phyloP scores from a whole-genome alignment of 2,797 vertebrate genomes.

The Halcyon badia region DNA sequence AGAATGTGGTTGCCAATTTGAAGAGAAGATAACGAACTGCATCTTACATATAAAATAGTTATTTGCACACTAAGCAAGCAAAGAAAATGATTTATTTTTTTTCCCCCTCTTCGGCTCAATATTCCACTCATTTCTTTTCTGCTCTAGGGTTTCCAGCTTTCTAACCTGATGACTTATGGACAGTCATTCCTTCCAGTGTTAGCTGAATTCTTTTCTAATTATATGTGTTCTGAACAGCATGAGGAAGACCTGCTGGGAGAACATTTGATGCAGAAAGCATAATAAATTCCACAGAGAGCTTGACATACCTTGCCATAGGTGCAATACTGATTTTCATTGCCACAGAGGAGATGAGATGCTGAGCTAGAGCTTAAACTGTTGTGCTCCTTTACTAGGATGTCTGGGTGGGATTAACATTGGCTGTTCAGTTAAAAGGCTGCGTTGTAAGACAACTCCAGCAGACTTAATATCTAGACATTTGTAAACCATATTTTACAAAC shows the following conservation, averaged over 20 bases:
- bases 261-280: constrained; percentile 62
- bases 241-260: constrained; percentile 53
- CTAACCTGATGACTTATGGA: constrained; percentile 68
- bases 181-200: constrained; percentile 39
- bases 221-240: constrained; percentile 56
- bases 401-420: not conserved
- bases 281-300: constrained; percentile 71
- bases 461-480: constrained; percentile 8
- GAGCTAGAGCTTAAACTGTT: not conserved
- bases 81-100: not conserved
- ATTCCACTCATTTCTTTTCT: constrained; percentile 22
- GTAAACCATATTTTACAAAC: not conserved
- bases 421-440: not conserved
- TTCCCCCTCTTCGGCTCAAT: not conserved
- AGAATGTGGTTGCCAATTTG: fast-evolving
- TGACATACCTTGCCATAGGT: constrained; percentile 53
- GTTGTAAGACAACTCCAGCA: not conserved
- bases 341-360: constrained; percentile 31
- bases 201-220: constrained; percentile 74
- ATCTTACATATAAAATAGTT: not conserved
- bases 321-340: constrained; percentile 60
- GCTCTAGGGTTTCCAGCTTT: constrained; percentile 37
- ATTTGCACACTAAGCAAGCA: not conserved
- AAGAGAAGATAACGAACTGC: not conserved
- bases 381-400: not conserved